Evolutionary conservation across 2,113 vertebrate genomes (phyloP).

Genomic region (Syngnathus typhle): DNA sequence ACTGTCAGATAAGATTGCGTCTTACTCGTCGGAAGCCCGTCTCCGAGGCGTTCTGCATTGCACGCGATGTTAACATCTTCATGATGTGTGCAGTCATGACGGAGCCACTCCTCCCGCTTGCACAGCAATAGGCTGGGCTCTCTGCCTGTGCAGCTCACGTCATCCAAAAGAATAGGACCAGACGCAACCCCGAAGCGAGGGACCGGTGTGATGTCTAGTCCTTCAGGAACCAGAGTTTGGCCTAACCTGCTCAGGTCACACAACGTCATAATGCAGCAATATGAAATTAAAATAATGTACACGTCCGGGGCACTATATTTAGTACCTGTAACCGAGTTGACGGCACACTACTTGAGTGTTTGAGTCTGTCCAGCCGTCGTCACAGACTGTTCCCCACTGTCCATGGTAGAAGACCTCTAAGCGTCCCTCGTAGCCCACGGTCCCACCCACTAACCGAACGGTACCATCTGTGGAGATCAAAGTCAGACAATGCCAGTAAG

Average conservation of each 20-base stretch:
- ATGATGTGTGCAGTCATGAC: constrained; percentile 83
- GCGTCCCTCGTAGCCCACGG: constrained; percentile 75
- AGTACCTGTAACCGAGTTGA: constrained; percentile 89
- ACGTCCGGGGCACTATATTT: constrained; percentile 7
- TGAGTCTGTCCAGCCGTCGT: constrained; percentile 84
- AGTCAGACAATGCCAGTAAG: neutral
- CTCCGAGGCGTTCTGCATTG: constrained; percentile 63
- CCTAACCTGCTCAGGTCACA: constrained; percentile 66
- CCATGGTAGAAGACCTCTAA: constrained; percentile 82
- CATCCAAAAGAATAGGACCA: constrained; percentile 84
- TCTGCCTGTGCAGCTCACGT: constrained; percentile 85
- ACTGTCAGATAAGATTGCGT: constrained; percentile 2
- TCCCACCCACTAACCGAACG: constrained; percentile 76
- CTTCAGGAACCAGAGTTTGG: constrained; percentile 56
- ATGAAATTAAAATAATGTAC: neutral
- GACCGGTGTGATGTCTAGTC: constrained; percentile 31
- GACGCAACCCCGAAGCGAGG: constrained; percentile 60
- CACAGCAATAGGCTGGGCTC: constrained; percentile 80
- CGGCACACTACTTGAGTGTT: constrained; percentile 85
- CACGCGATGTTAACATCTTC: constrained; percentile 83
- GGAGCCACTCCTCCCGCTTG: constrained; percentile 77
- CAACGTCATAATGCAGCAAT: neutral
- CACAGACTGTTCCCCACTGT: constrained; percentile 90
- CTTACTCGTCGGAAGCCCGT: constrained; percentile 73
- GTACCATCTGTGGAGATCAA: constrained; percentile 75